Evolutionary conservation across 2,113 vertebrate species (phyloP).

Genomic region (Rhea americana): DNA sequence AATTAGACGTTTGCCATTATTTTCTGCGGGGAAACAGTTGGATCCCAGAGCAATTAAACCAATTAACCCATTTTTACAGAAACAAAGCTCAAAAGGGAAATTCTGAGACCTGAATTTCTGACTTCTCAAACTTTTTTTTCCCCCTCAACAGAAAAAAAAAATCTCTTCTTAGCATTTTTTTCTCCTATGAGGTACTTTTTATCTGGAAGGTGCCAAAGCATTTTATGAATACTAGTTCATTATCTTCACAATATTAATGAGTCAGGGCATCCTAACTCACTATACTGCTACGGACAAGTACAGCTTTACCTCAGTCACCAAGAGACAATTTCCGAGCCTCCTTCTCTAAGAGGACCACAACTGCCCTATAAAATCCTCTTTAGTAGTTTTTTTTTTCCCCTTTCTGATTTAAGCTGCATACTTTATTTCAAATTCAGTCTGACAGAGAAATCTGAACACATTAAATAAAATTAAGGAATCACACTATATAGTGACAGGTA

Average conservation of each 20-base stretch:
- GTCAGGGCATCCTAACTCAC: not conserved
- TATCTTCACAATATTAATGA: not conserved
- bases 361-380: not conserved
- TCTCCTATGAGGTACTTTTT: not conserved
- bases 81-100: not conserved
- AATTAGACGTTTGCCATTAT: not conserved
- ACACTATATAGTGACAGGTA: no score
- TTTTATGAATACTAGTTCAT: not conserved
- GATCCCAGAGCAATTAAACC: not conserved
- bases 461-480: not conserved
- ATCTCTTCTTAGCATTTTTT: not conserved
- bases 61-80: not conserved
- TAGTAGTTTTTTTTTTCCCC: not conserved
- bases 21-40: not conserved
- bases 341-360: not conserved
- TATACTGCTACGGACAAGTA: not conserved
- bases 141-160: not conserved
- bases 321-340: not conserved
- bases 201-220: not conserved
- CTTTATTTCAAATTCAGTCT: not conserved
- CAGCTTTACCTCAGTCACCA: not conserved
- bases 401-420: not conserved
- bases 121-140: not conserved
- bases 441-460: not conserved
- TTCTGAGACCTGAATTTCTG: not conserved